Conservation (phyloP, 2,113 vertebrate species). For the Ramphastos sulfuratus region DNA sequence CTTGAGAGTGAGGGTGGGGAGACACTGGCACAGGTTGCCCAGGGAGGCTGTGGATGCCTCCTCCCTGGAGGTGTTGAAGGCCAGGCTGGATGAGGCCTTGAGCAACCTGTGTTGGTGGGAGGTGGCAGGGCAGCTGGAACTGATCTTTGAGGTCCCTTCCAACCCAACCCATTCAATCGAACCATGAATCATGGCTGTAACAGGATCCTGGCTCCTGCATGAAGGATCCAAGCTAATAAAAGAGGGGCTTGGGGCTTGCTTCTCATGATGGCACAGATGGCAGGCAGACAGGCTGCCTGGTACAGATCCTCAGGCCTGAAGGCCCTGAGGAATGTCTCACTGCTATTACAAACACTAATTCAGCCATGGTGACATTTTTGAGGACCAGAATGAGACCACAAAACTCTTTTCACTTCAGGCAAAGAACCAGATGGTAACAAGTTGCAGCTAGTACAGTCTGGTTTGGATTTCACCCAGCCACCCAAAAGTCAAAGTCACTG, state of each 20-base stretch:
- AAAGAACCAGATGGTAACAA: conserved; percentile 43
- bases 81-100: no score
- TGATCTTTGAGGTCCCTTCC: no score
- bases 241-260: conserved; percentile 18
- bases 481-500: not conserved
- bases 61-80: no score
- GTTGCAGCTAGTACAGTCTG: conserved; percentile 20
- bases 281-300: conserved; percentile 10
- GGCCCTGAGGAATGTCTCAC: not conserved
- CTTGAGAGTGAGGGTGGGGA: no score
- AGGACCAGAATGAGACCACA: conserved; percentile 53
- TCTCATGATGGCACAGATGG: conserved; percentile 29
- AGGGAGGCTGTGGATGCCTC: no score
- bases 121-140: no score
- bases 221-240: not conserved
- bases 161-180: no score
- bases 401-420: conserved; percentile 46
- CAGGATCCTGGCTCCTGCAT: not conserved
- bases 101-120: no score
- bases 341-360: conserved; percentile 11
- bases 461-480: conserved; percentile 4
- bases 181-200: not conserved
- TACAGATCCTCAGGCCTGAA: not conserved
- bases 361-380: conserved; percentile 35
- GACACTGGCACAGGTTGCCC: no score